A percentile compares a stretch with the other conserved stretches of the same genome.
These are phyloP conservation scores for Salmo trutta DNA, from an alignment of 2,797 vertebrate species.

Conservation along the genomic window DNA sequence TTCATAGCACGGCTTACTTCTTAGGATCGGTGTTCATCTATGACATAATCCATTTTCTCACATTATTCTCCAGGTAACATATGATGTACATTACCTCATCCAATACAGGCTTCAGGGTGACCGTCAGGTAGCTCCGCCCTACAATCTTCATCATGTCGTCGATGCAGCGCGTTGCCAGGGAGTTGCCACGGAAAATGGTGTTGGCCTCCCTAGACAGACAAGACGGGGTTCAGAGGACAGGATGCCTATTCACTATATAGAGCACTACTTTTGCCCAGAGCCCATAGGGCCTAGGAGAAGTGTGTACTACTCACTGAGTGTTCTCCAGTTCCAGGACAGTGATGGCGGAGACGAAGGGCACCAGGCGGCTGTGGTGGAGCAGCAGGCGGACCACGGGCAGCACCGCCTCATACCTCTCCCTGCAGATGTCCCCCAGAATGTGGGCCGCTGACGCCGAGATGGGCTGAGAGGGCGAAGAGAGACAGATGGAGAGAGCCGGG, in stretches of 20 bases:
- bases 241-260: background rate
- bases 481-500: background rate
- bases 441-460: constrained; percentile 94
- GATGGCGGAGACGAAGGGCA: constrained; percentile 90
- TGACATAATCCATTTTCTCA: background rate
- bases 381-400: constrained; percentile 91
- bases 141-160: constrained; percentile 99
- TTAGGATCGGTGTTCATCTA: background rate
- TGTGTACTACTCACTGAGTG: constrained; percentile 88
- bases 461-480: constrained; percentile 71
- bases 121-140: constrained; percentile 93
- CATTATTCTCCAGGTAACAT: background rate
- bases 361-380: constrained; percentile 92
- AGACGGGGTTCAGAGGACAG: background rate
- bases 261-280: background rate
- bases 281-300: background rate
- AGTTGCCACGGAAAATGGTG: constrained; percentile 96
- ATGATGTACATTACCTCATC: constrained; percentile 83
- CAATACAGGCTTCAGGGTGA: constrained; percentile 93
- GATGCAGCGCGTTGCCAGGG: constrained; percentile 92
- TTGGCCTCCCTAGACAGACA: constrained; percentile 88
- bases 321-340: constrained; percentile 92
- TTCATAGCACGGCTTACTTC: background rate
- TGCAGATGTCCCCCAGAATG: constrained; percentile 92
- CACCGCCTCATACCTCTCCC: constrained; percentile 90